Conservation (phyloP, 1,140 invertebrate genomes). For the Bilobella aurantiaca region DNA sequence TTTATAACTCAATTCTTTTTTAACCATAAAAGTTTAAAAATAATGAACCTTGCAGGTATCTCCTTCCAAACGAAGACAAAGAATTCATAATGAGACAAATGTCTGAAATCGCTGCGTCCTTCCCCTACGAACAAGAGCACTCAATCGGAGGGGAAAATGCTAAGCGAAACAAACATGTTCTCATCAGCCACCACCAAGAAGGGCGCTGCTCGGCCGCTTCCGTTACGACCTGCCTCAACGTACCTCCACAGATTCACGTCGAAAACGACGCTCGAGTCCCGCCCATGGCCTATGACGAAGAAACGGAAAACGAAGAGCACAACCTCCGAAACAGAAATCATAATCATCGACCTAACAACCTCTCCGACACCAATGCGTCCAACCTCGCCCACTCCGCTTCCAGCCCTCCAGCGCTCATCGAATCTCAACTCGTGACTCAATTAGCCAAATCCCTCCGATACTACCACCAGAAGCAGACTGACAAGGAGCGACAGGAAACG, state of each 20-base stretch:
- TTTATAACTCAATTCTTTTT: no score
- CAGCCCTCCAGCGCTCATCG: background rate
- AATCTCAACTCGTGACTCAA: constrained; percentile 18
- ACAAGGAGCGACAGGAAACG: constrained; percentile 28
- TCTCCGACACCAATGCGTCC: background rate
- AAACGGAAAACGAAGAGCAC: background rate
- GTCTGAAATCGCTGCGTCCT: constrained; percentile 14
- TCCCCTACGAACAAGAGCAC: constrained; percentile 12
- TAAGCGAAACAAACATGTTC: constrained; percentile 16
- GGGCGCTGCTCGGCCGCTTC: background rate
- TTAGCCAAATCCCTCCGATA: constrained; percentile 16
- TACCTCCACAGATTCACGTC: background rate
- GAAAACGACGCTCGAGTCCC: background rate
- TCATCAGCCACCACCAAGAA: constrained; percentile 9
- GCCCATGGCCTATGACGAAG: background rate
- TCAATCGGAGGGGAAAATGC: constrained; percentile 21
- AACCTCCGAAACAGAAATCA: constrained; percentile 10
- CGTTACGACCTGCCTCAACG: background rate
- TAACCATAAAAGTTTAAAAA: no score
- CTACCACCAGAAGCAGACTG: constrained; percentile 18
- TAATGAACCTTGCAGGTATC: constrained; percentile 5
- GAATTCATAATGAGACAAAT: constrained; percentile 20
- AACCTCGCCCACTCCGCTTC: background rate
- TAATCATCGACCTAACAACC: background rate
- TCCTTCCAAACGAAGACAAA: constrained; percentile 26